Conservation (phyloP, 2,113 vertebrate genomes). For the Thunnus maccoyii region DNA sequence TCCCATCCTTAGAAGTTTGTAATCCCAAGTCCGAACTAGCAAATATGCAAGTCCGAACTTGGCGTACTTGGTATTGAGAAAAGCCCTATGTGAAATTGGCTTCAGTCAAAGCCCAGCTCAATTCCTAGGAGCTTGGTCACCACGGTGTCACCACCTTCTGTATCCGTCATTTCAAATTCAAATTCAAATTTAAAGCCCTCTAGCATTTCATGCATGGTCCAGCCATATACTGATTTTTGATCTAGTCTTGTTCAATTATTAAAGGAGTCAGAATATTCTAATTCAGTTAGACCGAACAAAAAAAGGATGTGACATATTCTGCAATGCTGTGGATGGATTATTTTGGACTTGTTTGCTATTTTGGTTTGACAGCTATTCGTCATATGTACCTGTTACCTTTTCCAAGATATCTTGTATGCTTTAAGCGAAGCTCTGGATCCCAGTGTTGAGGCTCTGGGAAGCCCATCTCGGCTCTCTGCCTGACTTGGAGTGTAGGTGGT, state of each 20-base stretch:
- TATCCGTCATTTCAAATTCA: too few species aligned
- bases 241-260: background rate
- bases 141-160: too few species aligned
- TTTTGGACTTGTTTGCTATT: constrained; percentile 17
- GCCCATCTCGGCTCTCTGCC: constrained; percentile 46
- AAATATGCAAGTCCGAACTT: too few species aligned
- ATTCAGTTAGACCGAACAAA: constrained; percentile 4
- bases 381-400: background rate
- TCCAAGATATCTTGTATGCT: constrained; percentile 16
- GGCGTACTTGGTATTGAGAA: too few species aligned
- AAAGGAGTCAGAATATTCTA: background rate
- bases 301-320: constrained; percentile 5
- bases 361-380: constrained; percentile 36
- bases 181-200: too few species aligned
- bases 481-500: constrained; percentile 61
- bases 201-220: too few species aligned
- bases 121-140: too few species aligned
- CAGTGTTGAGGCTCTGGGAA: constrained; percentile 23
- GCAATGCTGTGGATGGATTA: constrained; percentile 19
- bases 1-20: too few species aligned
- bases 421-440: constrained; percentile 28
- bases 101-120: too few species aligned
- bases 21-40: too few species aligned
- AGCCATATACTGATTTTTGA: too few species aligned
- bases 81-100: too few species aligned